Evolutionary conservation across 2,888 invertebrate species (phyloP).

Genomic region (Amiota communis): DNA sequence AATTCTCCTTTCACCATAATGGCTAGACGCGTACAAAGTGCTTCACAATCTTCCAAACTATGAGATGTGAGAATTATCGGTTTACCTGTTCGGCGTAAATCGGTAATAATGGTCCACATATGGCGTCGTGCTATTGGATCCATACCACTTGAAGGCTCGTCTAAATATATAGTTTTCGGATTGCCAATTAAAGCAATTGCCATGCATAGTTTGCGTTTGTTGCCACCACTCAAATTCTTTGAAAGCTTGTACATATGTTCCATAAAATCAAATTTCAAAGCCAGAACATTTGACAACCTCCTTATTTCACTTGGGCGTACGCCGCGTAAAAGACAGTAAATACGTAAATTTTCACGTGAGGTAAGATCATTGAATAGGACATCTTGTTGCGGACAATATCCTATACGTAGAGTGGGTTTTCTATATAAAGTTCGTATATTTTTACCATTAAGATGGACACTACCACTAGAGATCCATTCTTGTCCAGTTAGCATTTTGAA

Average conservation of each 20-base stretch:
- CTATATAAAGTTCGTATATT: no score
- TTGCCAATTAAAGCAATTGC: slow-evolving; percentile 80
- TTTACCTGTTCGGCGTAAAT: slow-evolving; percentile 79
- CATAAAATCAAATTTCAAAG: slow-evolving; percentile 75
- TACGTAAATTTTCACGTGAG: slow-evolving; percentile 78
- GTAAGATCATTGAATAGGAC: slow-evolving; percentile 79
- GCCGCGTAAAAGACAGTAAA: slow-evolving; percentile 78
- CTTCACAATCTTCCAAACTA: slow-evolving; percentile 88
- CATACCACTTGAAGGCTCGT: slow-evolving; percentile 77
- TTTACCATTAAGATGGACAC: slow-evolving; percentile 78
- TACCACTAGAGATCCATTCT: slow-evolving; percentile 79
- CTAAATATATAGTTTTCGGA: slow-evolving; percentile 79
- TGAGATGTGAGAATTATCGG: slow-evolving; percentile 86
- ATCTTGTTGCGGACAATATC: slow-evolving; percentile 83
- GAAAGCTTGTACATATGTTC: slow-evolving; percentile 77
- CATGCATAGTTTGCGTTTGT: slow-evolving; percentile 80
- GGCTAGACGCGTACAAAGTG: slow-evolving; percentile 83
- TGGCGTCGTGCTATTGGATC: slow-evolving; percentile 75
- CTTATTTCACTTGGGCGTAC: slow-evolving; percentile 71
- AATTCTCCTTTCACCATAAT: slow-evolving; percentile 82
- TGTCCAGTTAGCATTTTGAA: slow-evolving; percentile 92
- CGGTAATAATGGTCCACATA: slow-evolving; percentile 82
- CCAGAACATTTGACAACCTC: slow-evolving; percentile 49
- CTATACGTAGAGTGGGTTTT: slow-evolving; percentile 73
- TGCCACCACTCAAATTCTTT: slow-evolving; percentile 79